Base-by-base conservation (phyloP, 2,888 invertebrate species). In the Caenorhabditis wallacei region DNA sequence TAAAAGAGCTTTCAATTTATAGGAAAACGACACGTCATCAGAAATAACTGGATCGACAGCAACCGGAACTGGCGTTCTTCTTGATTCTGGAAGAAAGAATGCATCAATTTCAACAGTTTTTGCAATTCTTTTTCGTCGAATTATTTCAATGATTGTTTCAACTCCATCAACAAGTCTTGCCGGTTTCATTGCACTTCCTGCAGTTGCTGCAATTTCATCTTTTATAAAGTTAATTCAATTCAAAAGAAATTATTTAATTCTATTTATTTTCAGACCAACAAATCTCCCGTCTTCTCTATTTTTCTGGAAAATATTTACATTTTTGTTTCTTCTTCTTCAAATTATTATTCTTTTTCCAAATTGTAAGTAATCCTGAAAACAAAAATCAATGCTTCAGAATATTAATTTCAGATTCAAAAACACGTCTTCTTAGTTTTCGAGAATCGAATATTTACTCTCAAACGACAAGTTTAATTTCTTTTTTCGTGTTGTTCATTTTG, bases 301-400 rank as follows among this genome's bases (percentile, higher is more conserved):
- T 20, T 82, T 64, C 71, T 82, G 82, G 82, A 82, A 82, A 43
- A 37, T 71, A 2, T 35, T 72, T 26, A 71, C 53, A 7, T 82
- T 81, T 64, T 7, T 75, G 24, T 81, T 57, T 46, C 30, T 81
- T 1, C 7, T 76, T n/a, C 53, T 76, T 53, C 81, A 81, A 66
- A 37, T 35, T 16, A 54, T 76, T 2, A 40, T 76, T 13, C n/a
- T 81, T 20, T 81, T 76, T 59, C 81, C 81, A 7, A 66, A 51
- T 26, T 81, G 81, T 81, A 11, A 64, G 81, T 4, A 53, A 22
- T 48, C 11, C 18, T 48, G 11, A 18, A 16, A 10, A 22, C 18
- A 22, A 13, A 10, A 59, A 40, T n/a, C n/a, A n/a, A n/a, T n/a
- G n/a, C n/a, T n/a, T n/a, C n/a, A n/a, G n/a, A n/a, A n/a, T n/a